phyloP scores from a whole-genome alignment of 2,113 vertebrate genomes.

The Atractosteus spatula region DNA sequence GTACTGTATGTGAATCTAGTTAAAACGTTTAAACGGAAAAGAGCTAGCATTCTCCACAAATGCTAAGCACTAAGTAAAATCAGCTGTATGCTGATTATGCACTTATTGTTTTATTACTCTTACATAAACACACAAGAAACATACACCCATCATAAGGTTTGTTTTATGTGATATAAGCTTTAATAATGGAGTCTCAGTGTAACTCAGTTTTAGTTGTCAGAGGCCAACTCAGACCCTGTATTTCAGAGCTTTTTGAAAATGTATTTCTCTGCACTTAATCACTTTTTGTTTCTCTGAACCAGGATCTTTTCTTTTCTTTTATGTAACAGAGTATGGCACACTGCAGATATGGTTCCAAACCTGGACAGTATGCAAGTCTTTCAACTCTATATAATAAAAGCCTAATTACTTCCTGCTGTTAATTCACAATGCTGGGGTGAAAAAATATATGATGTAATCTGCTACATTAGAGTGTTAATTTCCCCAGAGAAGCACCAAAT shows the following conservation, averaged over 20 bases:
- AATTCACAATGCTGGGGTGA: slow-evolving; percentile 17
- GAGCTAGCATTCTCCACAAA: no score
- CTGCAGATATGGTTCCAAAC: slow-evolving; percentile 1
- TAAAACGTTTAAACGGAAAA: no score
- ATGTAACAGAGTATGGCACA: slow-evolving; percentile 11
- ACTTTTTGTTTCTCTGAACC: background rate
- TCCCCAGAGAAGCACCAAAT: background rate
- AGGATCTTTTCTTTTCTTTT: background rate
- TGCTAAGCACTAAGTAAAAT: no score
- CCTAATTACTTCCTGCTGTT: slow-evolving; percentile 35
- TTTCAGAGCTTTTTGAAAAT: background rate
- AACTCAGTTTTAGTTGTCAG: no score
- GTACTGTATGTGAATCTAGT: no score
- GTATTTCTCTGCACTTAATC: background rate
- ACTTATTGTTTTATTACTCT: background rate
- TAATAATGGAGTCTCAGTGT: no score
- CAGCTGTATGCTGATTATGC: background rate
- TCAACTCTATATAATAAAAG: slow-evolving; percentile 26
- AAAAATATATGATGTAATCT: slow-evolving; percentile 23
- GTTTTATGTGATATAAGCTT: no score
- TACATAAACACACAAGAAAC: no score
- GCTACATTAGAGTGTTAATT: slow-evolving; percentile 16
- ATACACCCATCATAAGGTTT: no score
- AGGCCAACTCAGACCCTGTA: no score
- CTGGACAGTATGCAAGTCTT: slow-evolving; percentile 18